A percentile compares a stretch with the other conserved stretches of the same genome.
phyloP scores from a whole-genome alignment of 2,797 vertebrate species.

The Okamejei kenojei region DNA sequence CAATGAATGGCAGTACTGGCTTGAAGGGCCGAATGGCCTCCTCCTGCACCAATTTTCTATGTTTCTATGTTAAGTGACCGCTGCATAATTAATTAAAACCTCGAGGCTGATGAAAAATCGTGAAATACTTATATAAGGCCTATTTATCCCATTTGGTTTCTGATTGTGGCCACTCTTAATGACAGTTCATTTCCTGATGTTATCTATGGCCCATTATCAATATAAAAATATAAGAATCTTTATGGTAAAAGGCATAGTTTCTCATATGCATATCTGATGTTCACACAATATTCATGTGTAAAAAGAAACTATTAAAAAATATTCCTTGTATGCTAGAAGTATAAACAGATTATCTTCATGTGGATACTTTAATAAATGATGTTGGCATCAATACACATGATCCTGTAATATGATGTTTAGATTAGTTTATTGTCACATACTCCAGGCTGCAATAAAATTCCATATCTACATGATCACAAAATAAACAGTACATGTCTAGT shows the following conservation, averaged over 20 bases:
- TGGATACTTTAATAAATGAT: not conserved
- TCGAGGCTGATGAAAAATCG: not conserved
- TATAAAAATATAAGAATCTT: too few species aligned
- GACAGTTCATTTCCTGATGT: not conserved
- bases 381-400: too few species aligned
- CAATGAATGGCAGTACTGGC: too few species aligned
- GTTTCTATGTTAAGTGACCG: too few species aligned
- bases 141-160: not conserved
- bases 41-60: too few species aligned
- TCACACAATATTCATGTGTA: not conserved
- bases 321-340: not conserved
- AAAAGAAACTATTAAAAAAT: not conserved
- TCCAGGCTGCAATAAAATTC: too few species aligned
- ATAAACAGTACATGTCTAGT: too few species aligned
- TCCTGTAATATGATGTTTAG: too few species aligned
- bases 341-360: not conserved
- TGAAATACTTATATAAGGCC: not conserved
- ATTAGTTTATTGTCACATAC: too few species aligned
- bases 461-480: too few species aligned
- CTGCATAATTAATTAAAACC: not conserved
- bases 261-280: not conserved
- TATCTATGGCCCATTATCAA: not conserved
- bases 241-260: not conserved
- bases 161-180: too few species aligned
- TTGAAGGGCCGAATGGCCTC: too few species aligned